Base-by-base conservation (phyloP, 2,113 vertebrate genomes). In the Peromyscus leucopus region DNA sequence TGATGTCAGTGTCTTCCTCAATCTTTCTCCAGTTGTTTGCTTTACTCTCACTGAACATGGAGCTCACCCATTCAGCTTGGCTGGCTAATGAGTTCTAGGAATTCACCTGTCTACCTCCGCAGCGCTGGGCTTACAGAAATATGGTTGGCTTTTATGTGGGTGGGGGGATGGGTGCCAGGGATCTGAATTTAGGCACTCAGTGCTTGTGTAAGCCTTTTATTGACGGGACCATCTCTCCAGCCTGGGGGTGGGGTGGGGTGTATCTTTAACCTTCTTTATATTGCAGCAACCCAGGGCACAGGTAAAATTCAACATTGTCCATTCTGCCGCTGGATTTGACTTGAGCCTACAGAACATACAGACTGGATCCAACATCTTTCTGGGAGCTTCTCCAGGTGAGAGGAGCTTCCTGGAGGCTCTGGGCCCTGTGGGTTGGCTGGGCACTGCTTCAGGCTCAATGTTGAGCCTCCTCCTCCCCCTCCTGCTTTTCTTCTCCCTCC, bases 351-450 rank as follows among this genome's bases (percentile, higher is more conserved):
- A 85, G 82, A 55, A 76, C 39, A 24, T 6, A 2, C 4, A 57
- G 89, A 71, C 26, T 31, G 55, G n/a, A 80, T 39, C n/a, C 3
- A 17, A 26, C 5, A 85, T 63, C 22, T 63, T 51, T 39, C 2
- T 0, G 17, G 21, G 48, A 51, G 51, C n/a, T 28, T n/a, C 42
- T 80, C 63, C 65, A 19, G 4, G 76, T 21, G 2, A 26, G 57
- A 22, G 42, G 78, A 28, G 74, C 72, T 39, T 21, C 69, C 65
- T 39, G n/a, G 0, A 9, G 39, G 90, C 72, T 36, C 72, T 0
- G 15, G 48, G 2, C 59, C 69, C 39, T 0, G 1, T 22, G 72
- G 82, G 42, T 0, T 0, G 75, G 26, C 33, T 22, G 42, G 72
- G 65, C 0, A 1, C 59, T 84, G 51, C 65, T 92, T 76, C 10